Conservation (phyloP, 2,888 invertebrate species). For the Epinotia ramella region DNA sequence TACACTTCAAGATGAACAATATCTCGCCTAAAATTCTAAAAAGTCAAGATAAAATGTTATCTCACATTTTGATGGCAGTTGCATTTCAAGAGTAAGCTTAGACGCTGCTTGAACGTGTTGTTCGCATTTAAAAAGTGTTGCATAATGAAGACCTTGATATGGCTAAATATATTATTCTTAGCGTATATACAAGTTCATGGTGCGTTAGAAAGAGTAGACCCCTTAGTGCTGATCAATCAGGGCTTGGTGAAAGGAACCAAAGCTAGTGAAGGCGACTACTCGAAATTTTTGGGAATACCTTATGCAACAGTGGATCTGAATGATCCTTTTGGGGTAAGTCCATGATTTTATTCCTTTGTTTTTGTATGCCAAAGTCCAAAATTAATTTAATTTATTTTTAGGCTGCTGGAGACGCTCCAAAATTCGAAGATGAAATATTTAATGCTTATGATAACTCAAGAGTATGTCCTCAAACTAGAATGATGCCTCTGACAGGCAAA, state of each 20-base stretch:
- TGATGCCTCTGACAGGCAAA: background rate
- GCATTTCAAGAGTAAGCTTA: conserved; percentile 35
- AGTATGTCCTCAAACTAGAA: conserved; percentile 68
- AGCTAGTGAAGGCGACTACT: conserved; percentile 71
- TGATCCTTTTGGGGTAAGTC: conserved; percentile 80
- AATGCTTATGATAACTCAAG: conserved; percentile 68
- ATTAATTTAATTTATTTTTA: conserved; percentile 52
- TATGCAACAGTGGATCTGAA: conserved; percentile 70
- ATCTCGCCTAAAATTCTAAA: conserved; percentile 54
- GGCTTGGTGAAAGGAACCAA: conserved; percentile 73
- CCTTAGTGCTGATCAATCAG: conserved; percentile 72
- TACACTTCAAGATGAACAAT: conserved; percentile 53
- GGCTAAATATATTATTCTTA: conserved; percentile 52
- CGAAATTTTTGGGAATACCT: conserved; percentile 75
- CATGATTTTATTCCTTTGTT: background rate
- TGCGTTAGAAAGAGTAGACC: conserved; percentile 69
- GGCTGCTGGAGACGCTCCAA: conserved; percentile 61
- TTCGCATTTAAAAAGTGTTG: conserved; percentile 46
- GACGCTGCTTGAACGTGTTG: conserved; percentile 14
- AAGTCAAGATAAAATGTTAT: conserved; percentile 64
- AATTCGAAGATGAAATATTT: conserved; percentile 67
- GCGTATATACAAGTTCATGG: conserved; percentile 49
- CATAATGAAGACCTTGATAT: conserved; percentile 55
- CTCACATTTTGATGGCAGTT: conserved; percentile 49
- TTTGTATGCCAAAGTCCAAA: background rate